Conservation (phyloP, 2,888 invertebrate species). For the Xylophagus ater region DNA sequence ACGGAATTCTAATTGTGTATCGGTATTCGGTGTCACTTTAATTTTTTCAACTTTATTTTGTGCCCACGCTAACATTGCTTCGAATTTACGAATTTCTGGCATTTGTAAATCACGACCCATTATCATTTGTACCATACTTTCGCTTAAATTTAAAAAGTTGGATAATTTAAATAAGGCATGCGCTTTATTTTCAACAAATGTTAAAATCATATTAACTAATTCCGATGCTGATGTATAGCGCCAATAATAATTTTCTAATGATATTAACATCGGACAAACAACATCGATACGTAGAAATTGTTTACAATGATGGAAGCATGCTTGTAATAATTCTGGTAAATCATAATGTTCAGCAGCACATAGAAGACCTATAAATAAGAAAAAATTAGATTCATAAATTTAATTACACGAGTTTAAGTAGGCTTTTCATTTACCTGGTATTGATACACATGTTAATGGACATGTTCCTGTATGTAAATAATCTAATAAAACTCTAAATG, state of each 20-base stretch:
- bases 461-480: slow-evolving; percentile 89
- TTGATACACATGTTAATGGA: slow-evolving; percentile 81
- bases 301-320: slow-evolving; percentile 91
- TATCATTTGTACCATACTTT: slow-evolving; percentile 91
- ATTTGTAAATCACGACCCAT: slow-evolving; percentile 86
- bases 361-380: slow-evolving; percentile 45
- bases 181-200: slow-evolving; percentile 79
- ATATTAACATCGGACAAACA: slow-evolving; percentile 84
- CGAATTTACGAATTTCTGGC: slow-evolving; percentile 81
- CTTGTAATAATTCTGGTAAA: slow-evolving; percentile 80
- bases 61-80: slow-evolving; percentile 88
- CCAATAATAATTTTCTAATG: slow-evolving; percentile 91
- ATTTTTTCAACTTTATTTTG: slow-evolving; percentile 59
- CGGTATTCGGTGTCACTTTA: slow-evolving; percentile 67
- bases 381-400: not conserved
- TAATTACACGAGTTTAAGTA: too few species aligned
- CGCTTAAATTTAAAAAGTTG: slow-evolving; percentile 79
- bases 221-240: slow-evolving; percentile 89
- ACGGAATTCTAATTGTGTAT: slow-evolving; percentile 80
- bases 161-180: slow-evolving; percentile 72
- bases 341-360: slow-evolving; percentile 93
- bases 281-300: slow-evolving; percentile 87
- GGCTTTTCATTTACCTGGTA: slow-evolving; percentile 62
- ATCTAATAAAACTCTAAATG: slow-evolving; percentile 80
- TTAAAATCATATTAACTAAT: slow-evolving; percentile 86